Percentiles rank a stretch among this genome's conserved stretches.
phyloP scores from a whole-genome alignment of 2,888 invertebrate species.

The Nycteola revayana region DNA sequence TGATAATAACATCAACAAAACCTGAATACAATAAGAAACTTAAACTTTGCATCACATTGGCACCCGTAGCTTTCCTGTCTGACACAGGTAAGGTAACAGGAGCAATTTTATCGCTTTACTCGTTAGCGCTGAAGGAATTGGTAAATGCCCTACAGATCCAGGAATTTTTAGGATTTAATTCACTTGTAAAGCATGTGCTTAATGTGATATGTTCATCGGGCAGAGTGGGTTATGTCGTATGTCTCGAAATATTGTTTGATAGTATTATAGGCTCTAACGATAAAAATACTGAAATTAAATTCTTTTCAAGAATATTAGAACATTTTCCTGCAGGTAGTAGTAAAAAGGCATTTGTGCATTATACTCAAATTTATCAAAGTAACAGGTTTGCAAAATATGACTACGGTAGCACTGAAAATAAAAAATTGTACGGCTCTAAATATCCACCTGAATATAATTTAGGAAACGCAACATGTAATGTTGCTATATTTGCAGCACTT shows the following conservation, averaged over 20 bases:
- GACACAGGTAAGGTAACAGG: constrained; percentile 1
- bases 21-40: constrained; percentile 17
- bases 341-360: constrained; percentile 4
- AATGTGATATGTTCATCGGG: constrained; percentile 13
- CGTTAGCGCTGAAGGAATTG: too few relatives aligned
- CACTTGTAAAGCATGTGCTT: background rate
- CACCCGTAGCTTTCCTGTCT: constrained; percentile 10
- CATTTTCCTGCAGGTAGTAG: constrained; percentile 9
- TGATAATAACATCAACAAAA: constrained; percentile 10
- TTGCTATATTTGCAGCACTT: constrained; percentile 5
- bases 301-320: background rate
- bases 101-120: constrained; percentile 4
- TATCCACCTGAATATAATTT: constrained; percentile 10
- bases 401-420: constrained; percentile 4
- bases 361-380: background rate
- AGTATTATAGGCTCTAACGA: constrained; percentile 4
- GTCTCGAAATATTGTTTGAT: background rate
- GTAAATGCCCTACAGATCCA: background rate
- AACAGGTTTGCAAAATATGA: constrained; percentile 7
- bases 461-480: constrained; percentile 6
- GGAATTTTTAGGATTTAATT: constrained; percentile 15
- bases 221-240: constrained; percentile 10
- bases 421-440: constrained; percentile 4
- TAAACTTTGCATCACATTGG: constrained; percentile 8
- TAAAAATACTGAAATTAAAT: constrained; percentile 1